Base-by-base conservation (phyloP, 2,113 vertebrate species). In the Larimichthys crocea region DNA sequence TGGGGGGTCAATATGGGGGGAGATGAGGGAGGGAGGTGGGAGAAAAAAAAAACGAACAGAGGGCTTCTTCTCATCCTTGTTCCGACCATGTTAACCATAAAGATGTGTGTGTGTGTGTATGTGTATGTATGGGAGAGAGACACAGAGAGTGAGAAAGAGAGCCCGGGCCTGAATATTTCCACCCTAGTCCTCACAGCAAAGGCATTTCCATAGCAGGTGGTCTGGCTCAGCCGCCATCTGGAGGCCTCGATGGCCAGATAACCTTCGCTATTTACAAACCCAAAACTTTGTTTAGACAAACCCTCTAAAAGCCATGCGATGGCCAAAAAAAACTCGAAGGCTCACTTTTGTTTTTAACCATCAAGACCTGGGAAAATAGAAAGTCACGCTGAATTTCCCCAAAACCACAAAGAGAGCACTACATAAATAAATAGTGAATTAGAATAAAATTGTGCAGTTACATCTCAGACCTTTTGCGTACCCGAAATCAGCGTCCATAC, bases 151-250 rank as follows among this genome's bases (percentile, higher is more conserved):
- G 79, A 82, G 85, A 62, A 71, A 62, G 64, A 56, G 53, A 81
- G 74, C 8, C 19, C 0, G 63, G 72, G 82, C 26, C 67, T 77
- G 76, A 75, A 80, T 87, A 70, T 86, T 83, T 89, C 76, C 81
- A 85, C 61, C 73, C 67, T 2, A 20, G 70, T 82, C 65, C 73
- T 92, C 85, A 84, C 66, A 85, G 87, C 52, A 85, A 87, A 92
- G 88, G 87, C 92, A 91, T 94, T 93, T 92, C 92, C 91, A 92
- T 87, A 94, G 93, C 95, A 95, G 94, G 95, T 95, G 94, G 93
- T 94, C 94, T 72, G 80, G 70, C 91, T 95, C 94, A 94, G 61
- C 83, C 85, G 73, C 89, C 94, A 95, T 95, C 92, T 95, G 95
- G 94, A 93, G 86, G 79, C 82, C 75, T 85, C 78, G 93, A 94